A percentile compares a stretch with the other conserved stretches of the same genome.
phyloP scores from a whole-genome alignment of 2,888 invertebrate species.

The Labia minor region DNA sequence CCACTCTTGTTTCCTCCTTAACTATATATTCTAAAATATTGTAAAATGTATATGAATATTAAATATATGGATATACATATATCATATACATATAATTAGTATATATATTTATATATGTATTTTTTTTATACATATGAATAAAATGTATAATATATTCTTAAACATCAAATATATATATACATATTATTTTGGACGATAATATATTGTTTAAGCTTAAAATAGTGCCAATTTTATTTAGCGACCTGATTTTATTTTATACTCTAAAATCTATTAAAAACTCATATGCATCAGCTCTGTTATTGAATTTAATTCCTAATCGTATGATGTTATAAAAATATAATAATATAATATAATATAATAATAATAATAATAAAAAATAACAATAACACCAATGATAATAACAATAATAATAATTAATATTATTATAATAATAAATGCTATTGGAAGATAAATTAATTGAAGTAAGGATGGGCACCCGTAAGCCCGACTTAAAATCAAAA shows the following conservation, averaged over 20 bases:
- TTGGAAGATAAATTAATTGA: neutral
- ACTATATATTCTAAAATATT: neutral
- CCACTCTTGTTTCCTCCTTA: neutral
- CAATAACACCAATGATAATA: too few relatives aligned
- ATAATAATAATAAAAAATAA: too few relatives aligned
- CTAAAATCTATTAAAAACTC: neutral
- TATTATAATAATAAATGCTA: too few relatives aligned
- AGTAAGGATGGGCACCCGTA: neutral
- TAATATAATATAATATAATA: too few relatives aligned
- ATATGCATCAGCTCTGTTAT: neutral
- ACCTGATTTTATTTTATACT: neutral
- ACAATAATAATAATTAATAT: too few relatives aligned
- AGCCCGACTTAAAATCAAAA: neutral
- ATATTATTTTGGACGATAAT: neutral
- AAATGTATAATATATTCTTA: neutral
- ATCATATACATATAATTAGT: neutral
- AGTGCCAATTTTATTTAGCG: neutral
- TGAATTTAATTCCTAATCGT: neutral
- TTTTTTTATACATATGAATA: neutral
- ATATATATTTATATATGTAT: neutral
- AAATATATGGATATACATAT: neutral
- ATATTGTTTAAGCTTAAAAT: neutral
- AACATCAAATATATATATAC: neutral
- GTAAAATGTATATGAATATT: slow-evolving; percentile 5
- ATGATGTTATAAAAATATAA: too few relatives aligned